phyloP scores from a whole-genome alignment of 2,797 vertebrate genomes.

The Schizopygopsis pylzovi region DNA sequence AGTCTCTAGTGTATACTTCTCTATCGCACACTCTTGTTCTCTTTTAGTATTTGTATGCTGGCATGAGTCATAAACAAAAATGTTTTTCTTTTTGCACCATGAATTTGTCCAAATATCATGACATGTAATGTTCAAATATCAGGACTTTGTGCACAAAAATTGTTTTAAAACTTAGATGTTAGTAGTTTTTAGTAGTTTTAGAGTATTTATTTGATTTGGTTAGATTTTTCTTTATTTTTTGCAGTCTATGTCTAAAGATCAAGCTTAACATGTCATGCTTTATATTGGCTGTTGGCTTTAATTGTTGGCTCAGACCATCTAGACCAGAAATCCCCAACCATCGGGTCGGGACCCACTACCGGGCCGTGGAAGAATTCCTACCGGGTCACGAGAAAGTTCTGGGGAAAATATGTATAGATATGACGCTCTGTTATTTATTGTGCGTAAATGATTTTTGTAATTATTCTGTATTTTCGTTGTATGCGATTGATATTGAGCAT shows the following conservation, averaged over 20 bases:
- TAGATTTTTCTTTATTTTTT: background rate
- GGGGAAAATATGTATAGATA: too few relatives aligned
- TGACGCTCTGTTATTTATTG: too few relatives aligned
- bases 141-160: background rate
- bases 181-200: background rate
- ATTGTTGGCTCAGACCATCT: background rate
- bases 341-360: too few relatives aligned
- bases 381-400: too few relatives aligned
- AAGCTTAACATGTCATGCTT: background rate
- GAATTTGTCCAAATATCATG: background rate
- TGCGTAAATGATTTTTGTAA: too few relatives aligned
- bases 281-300: background rate
- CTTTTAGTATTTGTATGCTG: slow-evolving; percentile 25
- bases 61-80: background rate
- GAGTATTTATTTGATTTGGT: background rate
- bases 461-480: too few relatives aligned
- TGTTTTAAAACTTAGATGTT: background rate
- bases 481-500: too few relatives aligned
- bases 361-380: too few relatives aligned
- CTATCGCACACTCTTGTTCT: slow-evolving; percentile 33
- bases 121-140: background rate
- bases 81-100: background rate
- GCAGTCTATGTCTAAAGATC: background rate
- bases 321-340: too few relatives aligned
- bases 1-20: slow-evolving; percentile 38